Evolutionary conservation across 2,888 invertebrate genomes (phyloP).

Genomic region (Acleris literana): DNA sequence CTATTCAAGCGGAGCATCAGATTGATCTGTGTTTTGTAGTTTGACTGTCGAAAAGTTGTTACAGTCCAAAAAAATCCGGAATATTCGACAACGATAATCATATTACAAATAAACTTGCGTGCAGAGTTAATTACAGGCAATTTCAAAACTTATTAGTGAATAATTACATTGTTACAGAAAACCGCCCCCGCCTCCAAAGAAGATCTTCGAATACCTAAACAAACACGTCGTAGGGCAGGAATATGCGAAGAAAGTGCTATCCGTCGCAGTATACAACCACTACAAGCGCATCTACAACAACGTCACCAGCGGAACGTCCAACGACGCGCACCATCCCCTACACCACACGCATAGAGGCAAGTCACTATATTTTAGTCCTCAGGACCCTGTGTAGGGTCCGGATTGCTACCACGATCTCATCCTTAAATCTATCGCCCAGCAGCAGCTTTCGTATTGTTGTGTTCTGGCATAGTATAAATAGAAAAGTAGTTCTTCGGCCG

Average conservation of each 20-base stretch:
- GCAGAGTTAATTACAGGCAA: no score
- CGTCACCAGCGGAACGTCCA: slow-evolving; percentile 77
- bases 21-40: no score
- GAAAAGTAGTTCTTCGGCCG: no score
- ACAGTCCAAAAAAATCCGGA: no score
- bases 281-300: slow-evolving; percentile 99
- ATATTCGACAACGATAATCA: no score
- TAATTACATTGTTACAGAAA: slow-evolving; percentile 78
- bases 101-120: no score
- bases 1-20: no score
- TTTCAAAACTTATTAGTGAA: background rate
- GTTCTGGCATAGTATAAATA: no score
- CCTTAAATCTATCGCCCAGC: no score
- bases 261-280: slow-evolving; percentile 99
- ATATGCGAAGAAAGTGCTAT: slow-evolving; percentile 97
- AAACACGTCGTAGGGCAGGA: slow-evolving; percentile 99
- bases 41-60: no score
- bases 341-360: slow-evolving; percentile 90
- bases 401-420: no score
- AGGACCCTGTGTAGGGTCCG: background rate
- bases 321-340: slow-evolving; percentile 86
- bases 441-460: no score
- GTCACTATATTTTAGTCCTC: background rate
- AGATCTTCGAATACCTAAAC: slow-evolving; percentile 98
- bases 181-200: slow-evolving; percentile 97